These are phyloP conservation scores for Chrysotoxum bicinctum DNA, from an alignment of 2,888 invertebrate genomes.

Conservation along the genomic window DNA sequence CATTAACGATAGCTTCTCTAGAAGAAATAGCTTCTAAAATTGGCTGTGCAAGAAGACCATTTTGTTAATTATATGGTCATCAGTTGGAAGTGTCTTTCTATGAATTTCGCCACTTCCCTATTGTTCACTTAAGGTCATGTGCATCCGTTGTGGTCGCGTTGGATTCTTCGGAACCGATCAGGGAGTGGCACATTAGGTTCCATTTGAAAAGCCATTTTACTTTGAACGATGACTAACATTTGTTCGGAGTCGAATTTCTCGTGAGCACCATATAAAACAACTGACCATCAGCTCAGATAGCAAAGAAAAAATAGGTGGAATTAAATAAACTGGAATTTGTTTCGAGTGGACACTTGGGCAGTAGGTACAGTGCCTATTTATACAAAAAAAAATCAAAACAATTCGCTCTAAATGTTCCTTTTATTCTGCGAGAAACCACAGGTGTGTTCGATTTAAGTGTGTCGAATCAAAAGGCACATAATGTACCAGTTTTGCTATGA, in stretches of 20 bases:
- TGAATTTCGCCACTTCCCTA: conserved; percentile 45
- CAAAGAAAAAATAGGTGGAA: not conserved
- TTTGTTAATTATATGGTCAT: conserved; percentile 45
- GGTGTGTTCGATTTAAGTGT: conserved; percentile 35
- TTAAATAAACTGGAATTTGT: conserved; percentile 39
- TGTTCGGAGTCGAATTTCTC: conserved; percentile 13
- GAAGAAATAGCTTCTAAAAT: not conserved
- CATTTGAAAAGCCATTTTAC: not conserved
- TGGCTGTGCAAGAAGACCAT: conserved; percentile 27
- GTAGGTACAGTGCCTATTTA: not conserved
- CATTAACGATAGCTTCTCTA: not conserved
- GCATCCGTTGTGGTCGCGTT: conserved; percentile 48
- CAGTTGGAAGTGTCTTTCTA: conserved; percentile 8
- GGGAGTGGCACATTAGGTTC: conserved; percentile 49
- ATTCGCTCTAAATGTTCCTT: not conserved
- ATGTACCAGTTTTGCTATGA: conserved; percentile 28
- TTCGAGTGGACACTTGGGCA: conserved; percentile 18
- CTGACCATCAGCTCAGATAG: conserved; percentile 4
- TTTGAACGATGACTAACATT: conserved; percentile 39
- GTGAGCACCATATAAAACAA: conserved; percentile 10
- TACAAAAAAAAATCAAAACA: not conserved
- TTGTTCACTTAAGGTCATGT: conserved; percentile 36
- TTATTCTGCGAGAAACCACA: conserved; percentile 17
- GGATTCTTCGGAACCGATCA: not conserved
- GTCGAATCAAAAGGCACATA: not conserved